phyloP scores from a whole-genome alignment of 1,140 invertebrate species.

The Pantala flavescens region DNA sequence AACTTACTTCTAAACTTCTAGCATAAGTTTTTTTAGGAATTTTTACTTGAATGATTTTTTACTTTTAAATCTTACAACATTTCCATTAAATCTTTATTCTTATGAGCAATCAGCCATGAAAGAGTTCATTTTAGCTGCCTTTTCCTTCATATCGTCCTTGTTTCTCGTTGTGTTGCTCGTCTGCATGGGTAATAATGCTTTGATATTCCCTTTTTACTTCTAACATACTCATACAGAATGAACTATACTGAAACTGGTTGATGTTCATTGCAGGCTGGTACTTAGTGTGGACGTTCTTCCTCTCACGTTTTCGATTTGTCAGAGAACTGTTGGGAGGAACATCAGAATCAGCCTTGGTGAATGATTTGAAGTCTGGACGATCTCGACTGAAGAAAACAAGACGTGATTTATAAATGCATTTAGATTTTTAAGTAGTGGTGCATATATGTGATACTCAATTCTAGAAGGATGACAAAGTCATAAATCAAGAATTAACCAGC shows the following conservation, averaged over 20 bases:
- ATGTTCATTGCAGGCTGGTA: constrained; percentile 63
- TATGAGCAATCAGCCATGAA: constrained; percentile 31
- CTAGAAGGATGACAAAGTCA: background rate
- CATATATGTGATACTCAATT: background rate
- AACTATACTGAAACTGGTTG: constrained; percentile 18
- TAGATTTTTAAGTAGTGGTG: background rate
- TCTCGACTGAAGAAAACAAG: constrained; percentile 40
- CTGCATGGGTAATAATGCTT: constrained; percentile 35
- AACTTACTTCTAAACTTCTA: no score
- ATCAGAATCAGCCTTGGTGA: constrained; percentile 42
- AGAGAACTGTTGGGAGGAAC: constrained; percentile 68
- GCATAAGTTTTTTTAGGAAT: no score
- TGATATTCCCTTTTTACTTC: background rate
- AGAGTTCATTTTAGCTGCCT: constrained; percentile 37
- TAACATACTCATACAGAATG: background rate
- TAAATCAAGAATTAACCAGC: no score
- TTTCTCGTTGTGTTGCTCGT: constrained; percentile 39
- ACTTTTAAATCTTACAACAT: no score
- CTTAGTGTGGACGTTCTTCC: constrained; percentile 79
- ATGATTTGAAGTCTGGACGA: constrained; percentile 40
- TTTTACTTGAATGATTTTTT: no score
- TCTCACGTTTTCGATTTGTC: constrained; percentile 75
- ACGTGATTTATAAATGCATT: constrained; percentile 13
- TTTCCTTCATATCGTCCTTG: constrained; percentile 38
- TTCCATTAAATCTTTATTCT: no score